These are phyloP conservation scores for Craniophora ligustri DNA, from an alignment of 2,888 invertebrate species.

Conservation along the genomic window DNA sequence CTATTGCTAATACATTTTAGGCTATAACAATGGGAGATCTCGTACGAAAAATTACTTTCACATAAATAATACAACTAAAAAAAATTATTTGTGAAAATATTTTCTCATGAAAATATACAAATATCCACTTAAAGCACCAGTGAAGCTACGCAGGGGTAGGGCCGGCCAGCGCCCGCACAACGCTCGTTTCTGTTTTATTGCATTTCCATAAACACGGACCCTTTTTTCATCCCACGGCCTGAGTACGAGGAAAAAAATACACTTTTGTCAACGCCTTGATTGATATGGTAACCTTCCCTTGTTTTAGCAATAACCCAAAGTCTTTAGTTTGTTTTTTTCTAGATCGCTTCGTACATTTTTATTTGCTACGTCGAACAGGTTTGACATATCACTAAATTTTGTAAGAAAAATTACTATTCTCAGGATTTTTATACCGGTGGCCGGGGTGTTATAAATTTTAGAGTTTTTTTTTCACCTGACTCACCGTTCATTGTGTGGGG, in stretches of 20 bases:
- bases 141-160: conserved; percentile 55
- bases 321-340: conserved; percentile 74
- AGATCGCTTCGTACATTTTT: conserved; percentile 81
- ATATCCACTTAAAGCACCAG: conserved; percentile 26
- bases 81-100: not conserved
- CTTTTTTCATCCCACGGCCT: conserved; percentile 80
- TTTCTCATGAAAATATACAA: conserved; percentile 18
- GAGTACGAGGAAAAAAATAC: conserved; percentile 73
- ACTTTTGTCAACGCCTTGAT: conserved; percentile 87
- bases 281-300: conserved; percentile 87
- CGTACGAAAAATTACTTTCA: too few relatives aligned
- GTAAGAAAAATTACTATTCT: conserved; percentile 86
- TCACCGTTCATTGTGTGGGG: conserved; percentile 78
- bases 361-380: conserved; percentile 85
- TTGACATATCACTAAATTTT: conserved; percentile 88
- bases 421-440: conserved; percentile 83
- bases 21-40: too few relatives aligned
- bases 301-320: conserved; percentile 87
- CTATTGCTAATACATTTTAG: too few relatives aligned
- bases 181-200: conserved; percentile 73
- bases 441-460: conserved; percentile 84
- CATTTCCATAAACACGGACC: conserved; percentile 84
- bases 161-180: conserved; percentile 60
- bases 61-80: too few relatives aligned
- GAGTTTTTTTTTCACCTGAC: conserved; percentile 73